Percentiles rank a stretch among this genome's conserved stretches.
Evolutionary conservation across 1,140 invertebrate species (phyloP).

Genomic region (Dendrolimus punctatus): DNA sequence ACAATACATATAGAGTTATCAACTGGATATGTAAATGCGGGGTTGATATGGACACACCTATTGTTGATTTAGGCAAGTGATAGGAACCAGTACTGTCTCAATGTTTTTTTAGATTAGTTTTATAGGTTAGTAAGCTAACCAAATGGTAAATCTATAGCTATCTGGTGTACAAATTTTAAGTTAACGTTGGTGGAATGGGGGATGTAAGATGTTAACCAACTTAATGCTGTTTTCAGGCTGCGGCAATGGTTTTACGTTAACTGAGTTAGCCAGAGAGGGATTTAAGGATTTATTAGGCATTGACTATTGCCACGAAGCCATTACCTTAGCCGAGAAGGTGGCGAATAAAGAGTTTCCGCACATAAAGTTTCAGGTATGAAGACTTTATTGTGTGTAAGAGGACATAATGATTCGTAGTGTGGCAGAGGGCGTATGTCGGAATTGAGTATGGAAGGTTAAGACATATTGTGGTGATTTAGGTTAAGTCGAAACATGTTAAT

Average conservation of each 20-base stretch:
- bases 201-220: too few relatives aligned
- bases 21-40: conserved; percentile 74
- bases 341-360: conserved; percentile 69
- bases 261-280: conserved; percentile 82
- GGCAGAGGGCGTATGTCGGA: too few relatives aligned
- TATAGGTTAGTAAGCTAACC: too few relatives aligned
- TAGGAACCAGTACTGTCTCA: not conserved
- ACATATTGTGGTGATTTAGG: too few relatives aligned
- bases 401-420: too few relatives aligned
- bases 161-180: too few relatives aligned
- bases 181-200: too few relatives aligned
- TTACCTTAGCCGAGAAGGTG: conserved; percentile 81
- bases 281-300: conserved; percentile 84
- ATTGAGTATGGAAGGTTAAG: too few relatives aligned
- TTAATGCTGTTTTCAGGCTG: conserved; percentile 79
- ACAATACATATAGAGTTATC: conserved; percentile 82
- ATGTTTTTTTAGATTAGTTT: too few relatives aligned
- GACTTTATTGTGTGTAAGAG: too few relatives aligned
- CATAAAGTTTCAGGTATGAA: conserved; percentile 73
- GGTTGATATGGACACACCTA: conserved; percentile 58
- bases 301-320: conserved; percentile 88
- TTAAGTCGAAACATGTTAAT: too few relatives aligned
- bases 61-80: conserved; percentile 77
- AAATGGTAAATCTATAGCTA: too few relatives aligned
- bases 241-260: conserved; percentile 91